Evolutionary conservation across 2,113 vertebrate species (phyloP), one percentile per base, ranked within the genome.

Genomic region (Oostethus manadensis): DNA sequence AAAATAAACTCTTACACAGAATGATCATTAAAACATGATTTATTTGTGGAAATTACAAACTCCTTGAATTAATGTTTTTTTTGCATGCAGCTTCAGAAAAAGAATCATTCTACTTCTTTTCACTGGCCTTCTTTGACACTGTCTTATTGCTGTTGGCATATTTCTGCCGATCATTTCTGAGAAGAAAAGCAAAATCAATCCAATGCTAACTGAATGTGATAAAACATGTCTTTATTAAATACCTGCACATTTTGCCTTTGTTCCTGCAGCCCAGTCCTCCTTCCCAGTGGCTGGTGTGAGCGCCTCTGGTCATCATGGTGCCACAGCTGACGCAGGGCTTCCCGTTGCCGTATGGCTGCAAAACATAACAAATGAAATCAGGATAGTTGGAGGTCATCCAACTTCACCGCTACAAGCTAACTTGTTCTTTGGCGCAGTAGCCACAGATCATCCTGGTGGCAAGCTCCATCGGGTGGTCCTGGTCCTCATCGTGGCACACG

Each of bases 371-470:
- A 21, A 40, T 40, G 18, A 6, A 3, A 8, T 14, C 33, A 40
- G n/a, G 35, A 20, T 1, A n/a, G 29, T 13, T 54, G 22, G 1
- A 10, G 15, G 14, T 26, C 18, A 23, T 45, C 21, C 9, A 3
- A 1, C 20, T 4, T 26, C 15, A n/a, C 17, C 16, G 14, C 35
- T 4, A 6, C 18, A 14, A 40, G 21, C 21, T 44, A 14, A 91
- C 91, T 86, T 92, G 91, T 57, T 92, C 91, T 77, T 91, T 92
- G 55, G 90, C 90, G 56, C 91, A 92, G 78, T 74, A 73, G 26
- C 91, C 91, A 60, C 91, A 92, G 50, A 92, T 83, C 91, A 92
- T 92, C 42, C 91, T 86, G 20, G 73, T 86, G 47, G 91, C 91
- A 49, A 90, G 82, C 59, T 92, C 91, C 91, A 92, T 90, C 33